Base-by-base conservation (phyloP, 2,888 invertebrate species). In the Lobophora halterata region DNA sequence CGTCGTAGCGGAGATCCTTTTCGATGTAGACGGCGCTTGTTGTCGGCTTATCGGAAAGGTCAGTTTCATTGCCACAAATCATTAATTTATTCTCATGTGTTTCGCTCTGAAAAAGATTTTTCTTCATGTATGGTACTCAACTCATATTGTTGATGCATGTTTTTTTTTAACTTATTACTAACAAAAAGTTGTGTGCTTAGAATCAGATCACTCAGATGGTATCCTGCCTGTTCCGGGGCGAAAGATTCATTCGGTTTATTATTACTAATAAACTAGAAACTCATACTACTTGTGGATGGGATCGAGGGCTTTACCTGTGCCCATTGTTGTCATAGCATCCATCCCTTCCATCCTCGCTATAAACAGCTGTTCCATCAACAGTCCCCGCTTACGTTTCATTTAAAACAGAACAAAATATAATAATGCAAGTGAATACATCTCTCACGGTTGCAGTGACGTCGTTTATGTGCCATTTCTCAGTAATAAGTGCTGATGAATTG, bases 1-100 rank as follows among this genome's bases (percentile, higher is more conserved):
- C 34, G 75, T 81, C 23, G 63, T 86, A 24, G 80, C 82, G 30
- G 88, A 88, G 56, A 71, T 86, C 47, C 76, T 87, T 57, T 86
- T 87, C 60, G 83, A 85, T 68, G 77, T 82, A 49, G 86, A 87
- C 57, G 79, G 74, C 58, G 79, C 79, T 42, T 83, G 78, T 67
- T 73, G 66, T 58, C 71, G 71, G 49, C 72, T 80, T 25, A 66
- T 68, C 49, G 72, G 82, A 74, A 86, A 87, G 87, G 87, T 87
- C 75, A 80, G 87, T 83, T 41, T 20, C 39, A 40, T 7, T 44
- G 31, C 12, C 28, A 16, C 35, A 38, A 39, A 16, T 19, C 24
- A 17, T 9, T n/a, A n/a, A n/a, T n/a, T n/a, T n/a, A n/a, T n/a
- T n/a, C n/a, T n/a, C n/a, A n/a, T n/a, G n/a, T n/a, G n/a, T n/a